Base-by-base conservation (phyloP, 2,888 invertebrate genomes). In the Pyralis farinalis region DNA sequence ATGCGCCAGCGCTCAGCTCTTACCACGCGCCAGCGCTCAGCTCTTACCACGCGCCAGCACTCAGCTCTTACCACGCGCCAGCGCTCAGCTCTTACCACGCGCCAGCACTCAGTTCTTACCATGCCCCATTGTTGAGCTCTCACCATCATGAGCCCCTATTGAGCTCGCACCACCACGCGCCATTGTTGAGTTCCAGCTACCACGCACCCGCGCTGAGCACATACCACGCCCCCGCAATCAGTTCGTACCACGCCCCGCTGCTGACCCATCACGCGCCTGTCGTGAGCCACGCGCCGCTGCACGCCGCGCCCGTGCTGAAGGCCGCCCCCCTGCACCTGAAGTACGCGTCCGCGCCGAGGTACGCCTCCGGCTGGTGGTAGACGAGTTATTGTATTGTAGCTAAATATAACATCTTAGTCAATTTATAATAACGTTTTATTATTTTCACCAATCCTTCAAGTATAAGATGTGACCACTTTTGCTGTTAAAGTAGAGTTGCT, bases 281-380 rank as follows among this genome's bases (percentile, higher is more conserved):
- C 40, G 1, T 37, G n/a, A n/a, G 35, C 33, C 41, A 46, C 32
- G 36, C 47, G 0, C 49, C 46, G 25, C n/a, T 10, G 21, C 21
- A 21, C 7, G 4, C 3, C 43, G 34, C 6, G 44, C 47, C 22
- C 21, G 21, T 21, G 4, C 29, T 38, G 8, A 30, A 20, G 25
- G 43, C 11, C 10, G 42, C 12, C 10, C 43, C 33, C 30, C 44
- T n/a, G 12, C 40, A 28, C 30, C 46, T n/a, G 2, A 28, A 20
- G 21, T 43, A 10, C 27, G 38, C 9, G 12, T 34, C 49, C 1
- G 47, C 50, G 8, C 44, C 47, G 7, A 49, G 57, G 12, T 59
- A 59, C 42, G 57, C 55, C 34, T 44, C 57, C 1, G 57, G 57
- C 16, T 59, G 57, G 55, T 57, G 43, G 46, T 50, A 9, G 12